phyloP scores from a whole-genome alignment of 2,888 invertebrate species.

The Dioctria linearis region DNA sequence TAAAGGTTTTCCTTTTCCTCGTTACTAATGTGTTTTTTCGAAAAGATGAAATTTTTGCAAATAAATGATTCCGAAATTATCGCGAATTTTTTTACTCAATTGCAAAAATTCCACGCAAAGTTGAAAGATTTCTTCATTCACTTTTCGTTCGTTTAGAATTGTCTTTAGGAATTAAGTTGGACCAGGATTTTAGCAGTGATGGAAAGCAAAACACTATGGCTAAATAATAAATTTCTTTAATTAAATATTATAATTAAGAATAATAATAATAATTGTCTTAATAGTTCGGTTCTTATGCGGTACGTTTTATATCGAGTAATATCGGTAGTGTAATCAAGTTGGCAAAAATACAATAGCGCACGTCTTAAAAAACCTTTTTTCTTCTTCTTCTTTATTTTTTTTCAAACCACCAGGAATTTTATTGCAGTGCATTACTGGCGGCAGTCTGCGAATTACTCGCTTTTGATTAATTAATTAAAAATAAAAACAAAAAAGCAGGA shows the following conservation, averaged over 20 bases:
- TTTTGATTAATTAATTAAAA: neutral
- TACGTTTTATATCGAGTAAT: slow-evolving; percentile 43
- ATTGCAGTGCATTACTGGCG: slow-evolving; percentile 17
- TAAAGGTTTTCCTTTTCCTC: too few species aligned
- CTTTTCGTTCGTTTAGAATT: too few species aligned
- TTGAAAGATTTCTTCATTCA: too few species aligned
- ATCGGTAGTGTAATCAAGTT: slow-evolving; percentile 47
- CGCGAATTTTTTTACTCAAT: too few species aligned
- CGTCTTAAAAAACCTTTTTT: slow-evolving; percentile 14
- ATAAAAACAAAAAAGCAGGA: neutral
- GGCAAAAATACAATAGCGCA: slow-evolving; percentile 51
- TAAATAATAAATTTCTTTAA: slow-evolving; percentile 52
- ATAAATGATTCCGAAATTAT: too few species aligned
- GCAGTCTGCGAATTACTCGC: neutral
- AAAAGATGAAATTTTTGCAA: too few species aligned
- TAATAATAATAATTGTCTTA: slow-evolving; percentile 53
- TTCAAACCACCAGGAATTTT: slow-evolving; percentile 2
- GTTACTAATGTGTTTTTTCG: too few species aligned
- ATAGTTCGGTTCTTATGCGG: slow-evolving; percentile 46
- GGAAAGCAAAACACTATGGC: neutral
- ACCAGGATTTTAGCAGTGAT: too few species aligned
- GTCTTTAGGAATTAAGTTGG: too few species aligned
- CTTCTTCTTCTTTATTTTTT: neutral
- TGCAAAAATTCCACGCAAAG: too few species aligned
- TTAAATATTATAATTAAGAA: slow-evolving; percentile 52